These are phyloP conservation scores for Montipora foliosa DNA, from an alignment of 64 coral and sea anemone species.

Conservation along the genomic window DNA sequence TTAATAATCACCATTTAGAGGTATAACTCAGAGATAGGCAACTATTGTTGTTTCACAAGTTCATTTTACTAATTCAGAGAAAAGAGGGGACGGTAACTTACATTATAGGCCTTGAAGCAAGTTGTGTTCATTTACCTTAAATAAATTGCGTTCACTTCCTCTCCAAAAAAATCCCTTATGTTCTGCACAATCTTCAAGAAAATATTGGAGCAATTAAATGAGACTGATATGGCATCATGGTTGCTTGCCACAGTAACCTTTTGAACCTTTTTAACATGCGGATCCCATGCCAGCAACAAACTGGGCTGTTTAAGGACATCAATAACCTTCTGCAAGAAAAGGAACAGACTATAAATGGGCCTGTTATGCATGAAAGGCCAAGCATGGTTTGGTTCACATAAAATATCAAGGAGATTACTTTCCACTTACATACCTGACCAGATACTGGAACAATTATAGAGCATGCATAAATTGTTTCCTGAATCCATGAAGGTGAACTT, in stretches of 20 bases:
- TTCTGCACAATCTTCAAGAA: not conserved
- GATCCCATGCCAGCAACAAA: slow-evolving; percentile 61
- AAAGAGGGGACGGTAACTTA: too few species aligned
- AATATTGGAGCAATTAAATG: slow-evolving; percentile 14
- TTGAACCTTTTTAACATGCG: slow-evolving; percentile 22
- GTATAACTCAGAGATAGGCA: too few species aligned
- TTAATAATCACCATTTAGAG: too few species aligned
- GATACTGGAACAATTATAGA: slow-evolving; percentile 58
- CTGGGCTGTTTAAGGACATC: slow-evolving; percentile 16
- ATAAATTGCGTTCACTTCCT: slow-evolving; percentile 47
- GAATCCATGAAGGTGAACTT: not conserved
- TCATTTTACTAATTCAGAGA: too few species aligned
- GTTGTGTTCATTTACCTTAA: slow-evolving; percentile 41
- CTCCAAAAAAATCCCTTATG: slow-evolving; percentile 20
- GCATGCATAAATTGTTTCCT: slow-evolving; percentile 64
- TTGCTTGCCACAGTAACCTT: slow-evolving; percentile 22
- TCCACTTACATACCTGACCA: not conserved
- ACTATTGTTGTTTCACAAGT: too few species aligned
- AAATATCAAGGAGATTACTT: not conserved
- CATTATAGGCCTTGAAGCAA: too few species aligned
- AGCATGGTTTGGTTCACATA: too few species aligned
- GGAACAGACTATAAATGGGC: not conserved
- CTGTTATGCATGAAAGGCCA: not conserved
- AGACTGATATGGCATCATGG: slow-evolving; percentile 58
- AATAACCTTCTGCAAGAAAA: not conserved